Conservation (phyloP, 35 echinoderm and acorn worm species). For the Strongylocentrotus purpuratus region DNA sequence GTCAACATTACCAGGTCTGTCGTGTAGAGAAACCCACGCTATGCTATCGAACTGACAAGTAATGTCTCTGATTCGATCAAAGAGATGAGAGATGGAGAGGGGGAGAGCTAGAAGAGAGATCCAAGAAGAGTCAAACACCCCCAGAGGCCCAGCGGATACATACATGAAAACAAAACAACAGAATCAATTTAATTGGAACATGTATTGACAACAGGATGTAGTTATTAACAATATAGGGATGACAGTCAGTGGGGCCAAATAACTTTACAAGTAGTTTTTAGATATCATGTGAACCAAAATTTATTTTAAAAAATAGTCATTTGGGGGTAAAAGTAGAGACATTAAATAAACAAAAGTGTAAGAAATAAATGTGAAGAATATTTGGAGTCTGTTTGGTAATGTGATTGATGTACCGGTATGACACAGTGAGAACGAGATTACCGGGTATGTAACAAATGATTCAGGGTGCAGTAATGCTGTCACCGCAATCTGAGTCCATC, state of each 20-base stretch:
- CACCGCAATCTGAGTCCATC: not conserved
- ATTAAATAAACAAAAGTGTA: no score
- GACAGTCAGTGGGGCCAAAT: not conserved
- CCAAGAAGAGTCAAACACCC: not conserved
- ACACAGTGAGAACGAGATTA: not conserved
- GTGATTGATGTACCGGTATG: not conserved
- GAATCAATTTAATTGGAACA: not conserved
- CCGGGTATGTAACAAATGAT: not conserved
- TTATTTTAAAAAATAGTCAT: no score
- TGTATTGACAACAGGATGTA: not conserved
- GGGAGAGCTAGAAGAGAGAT: not conserved
- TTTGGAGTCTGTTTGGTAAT: not conserved
- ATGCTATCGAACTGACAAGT: not conserved
- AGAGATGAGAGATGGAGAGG: not conserved
- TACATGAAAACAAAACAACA: not conserved
- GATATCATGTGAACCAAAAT: not conserved
- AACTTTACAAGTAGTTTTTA: not conserved
- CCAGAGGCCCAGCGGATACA: not conserved
- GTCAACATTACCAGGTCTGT: slow-evolving; percentile 16
- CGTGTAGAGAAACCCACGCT: not conserved
- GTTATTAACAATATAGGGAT: not conserved
- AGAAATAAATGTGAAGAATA: no score
- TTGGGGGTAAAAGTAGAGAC: no score
- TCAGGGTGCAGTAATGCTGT: not conserved
- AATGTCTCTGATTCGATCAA: not conserved